Evolutionary conservation across 2,113 vertebrate genomes (phyloP).

Genomic region (Lagopus leucura): DNA sequence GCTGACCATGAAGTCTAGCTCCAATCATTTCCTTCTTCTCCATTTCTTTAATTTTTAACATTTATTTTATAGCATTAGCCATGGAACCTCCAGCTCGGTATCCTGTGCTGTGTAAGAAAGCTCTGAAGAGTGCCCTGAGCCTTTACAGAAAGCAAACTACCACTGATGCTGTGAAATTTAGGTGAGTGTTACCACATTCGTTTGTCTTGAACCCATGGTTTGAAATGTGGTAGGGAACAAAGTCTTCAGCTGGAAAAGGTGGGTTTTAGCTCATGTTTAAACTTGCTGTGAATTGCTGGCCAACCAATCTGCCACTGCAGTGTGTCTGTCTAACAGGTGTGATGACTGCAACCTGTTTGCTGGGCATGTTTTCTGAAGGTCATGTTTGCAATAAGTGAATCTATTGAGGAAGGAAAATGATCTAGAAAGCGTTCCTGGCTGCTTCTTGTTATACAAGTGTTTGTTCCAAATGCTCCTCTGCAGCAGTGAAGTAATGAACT

Average conservation of each 20-base stretch:
- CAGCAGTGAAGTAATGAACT: neutral
- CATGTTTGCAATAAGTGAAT: neutral
- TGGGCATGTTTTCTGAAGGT: neutral
- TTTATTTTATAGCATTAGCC: conserved; percentile 80
- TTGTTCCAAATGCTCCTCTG: neutral
- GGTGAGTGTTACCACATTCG: conserved; percentile 74
- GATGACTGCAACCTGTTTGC: neutral
- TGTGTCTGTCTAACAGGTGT: neutral
- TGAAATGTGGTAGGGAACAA: neutral
- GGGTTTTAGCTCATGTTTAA: neutral
- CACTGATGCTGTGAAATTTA: conserved; percentile 81
- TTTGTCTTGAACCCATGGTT: neutral
- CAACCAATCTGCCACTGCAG: neutral
- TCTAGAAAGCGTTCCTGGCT: neutral
- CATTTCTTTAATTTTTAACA: neutral
- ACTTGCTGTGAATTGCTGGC: neutral
- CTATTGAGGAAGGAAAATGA: neutral
- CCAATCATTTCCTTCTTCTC: neutral
- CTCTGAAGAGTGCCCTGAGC: conserved; percentile 83
- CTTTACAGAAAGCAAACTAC: conserved; percentile 81
- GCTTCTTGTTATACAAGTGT: neutral
- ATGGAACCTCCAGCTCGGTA: conserved; percentile 89
- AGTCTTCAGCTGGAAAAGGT: neutral
- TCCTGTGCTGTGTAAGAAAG: conserved; percentile 86
- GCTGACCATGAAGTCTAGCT: neutral